Evolutionary conservation across 2,888 invertebrate genomes (phyloP), one percentile per base, ranked within the genome.

Genomic region (Pharmacophagus antenor): DNA sequence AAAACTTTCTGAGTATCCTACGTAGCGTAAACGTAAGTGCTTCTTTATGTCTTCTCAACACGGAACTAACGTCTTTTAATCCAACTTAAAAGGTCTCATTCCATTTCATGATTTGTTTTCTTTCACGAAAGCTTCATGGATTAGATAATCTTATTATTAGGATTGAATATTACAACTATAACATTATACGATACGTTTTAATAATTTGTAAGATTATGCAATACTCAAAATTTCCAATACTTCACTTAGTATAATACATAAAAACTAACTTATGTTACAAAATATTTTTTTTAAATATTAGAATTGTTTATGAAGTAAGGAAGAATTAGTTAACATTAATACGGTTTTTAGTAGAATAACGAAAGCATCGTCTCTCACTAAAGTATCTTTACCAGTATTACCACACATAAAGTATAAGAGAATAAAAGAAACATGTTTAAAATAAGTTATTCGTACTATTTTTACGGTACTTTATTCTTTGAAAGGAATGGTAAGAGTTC

Each of bases 41-140:
- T 8, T 20, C 20, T 44, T 44, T 20, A 44, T 10, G 44, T 7
- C 44, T 44, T 44, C 20, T 10, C 20, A 44, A 44, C 44, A 44
- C 44, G 44, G 44, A 44, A 44, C 44, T 44, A 17, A 44, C 18
- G 20, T 10, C 44, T 18, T 44, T 37, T 44, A 44, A 44, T 44
- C 44, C 21, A 44, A 44, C 44, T 44, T 44, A 44, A 44, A 44
- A 44, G 44, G 10, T 44, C 20, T 44, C 20, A 20, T 44, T 44
- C 44, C 17, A 42, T 42, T 42, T 18, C 42, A 5, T 42, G 42
- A 42, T 18, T 42, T 42, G 42, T 42, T 42, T 42, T 15, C 42
- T 18, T 18, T 17, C 18, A 15, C 0, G 5, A 42, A 42, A 17
- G 6, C 42, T 42, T 18, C 15, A 6, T 42, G 6, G 18, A 42